A percentile compares a stretch with the other conserved stretches of the same genome.
These are phyloP conservation scores for Pseudochaenichthys georgianus DNA, from an alignment of 2,797 vertebrate genomes.

Conservation along the genomic window DNA sequence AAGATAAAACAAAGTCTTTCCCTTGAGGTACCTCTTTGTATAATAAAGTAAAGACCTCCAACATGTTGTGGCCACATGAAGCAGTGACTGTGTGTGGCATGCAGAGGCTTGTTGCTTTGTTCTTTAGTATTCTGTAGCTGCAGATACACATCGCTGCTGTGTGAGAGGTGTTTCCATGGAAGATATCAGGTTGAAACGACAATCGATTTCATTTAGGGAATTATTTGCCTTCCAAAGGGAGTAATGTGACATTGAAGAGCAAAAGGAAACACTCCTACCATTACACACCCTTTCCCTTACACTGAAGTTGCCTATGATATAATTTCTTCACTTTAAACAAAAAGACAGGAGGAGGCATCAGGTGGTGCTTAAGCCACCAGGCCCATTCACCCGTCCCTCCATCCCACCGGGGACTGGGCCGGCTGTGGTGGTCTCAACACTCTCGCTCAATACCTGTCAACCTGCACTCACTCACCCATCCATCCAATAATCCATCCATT, in stretches of 20 bases:
- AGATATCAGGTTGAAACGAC: constrained; percentile 1
- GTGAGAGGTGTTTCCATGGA: constrained; percentile 12
- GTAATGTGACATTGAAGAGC: constrained; percentile 16
- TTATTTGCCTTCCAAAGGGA: constrained; percentile 15
- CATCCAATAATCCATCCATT: constrained; percentile 23
- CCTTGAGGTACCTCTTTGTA: constrained; percentile 21
- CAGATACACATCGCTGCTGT: not conserved
- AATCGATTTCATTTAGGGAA: not conserved
- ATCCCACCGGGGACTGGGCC: constrained; percentile 62
- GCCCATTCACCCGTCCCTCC: not conserved
- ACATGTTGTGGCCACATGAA: constrained; percentile 11
- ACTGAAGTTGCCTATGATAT: constrained; percentile 39
- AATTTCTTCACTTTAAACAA: constrained; percentile 44
- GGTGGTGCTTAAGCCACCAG: constrained; percentile 53
- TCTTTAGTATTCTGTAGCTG: constrained; percentile 26
- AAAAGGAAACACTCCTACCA: constrained; percentile 17
- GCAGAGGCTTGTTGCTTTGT: constrained; percentile 47
- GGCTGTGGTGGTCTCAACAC: constrained; percentile 32
- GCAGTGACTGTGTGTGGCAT: constrained; percentile 22
- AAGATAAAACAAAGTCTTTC: constrained; percentile 20
- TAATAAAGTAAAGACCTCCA: constrained; percentile 38
- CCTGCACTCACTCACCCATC: constrained; percentile 33
- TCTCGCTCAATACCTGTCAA: constrained; percentile 70
- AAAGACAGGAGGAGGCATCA: constrained; percentile 63
- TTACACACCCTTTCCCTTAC: constrained; percentile 17